Percentiles rank a stretch among this genome's conserved stretches.
phyloP scores from a whole-genome alignment of 1,140 invertebrate genomes.

The Ips nitidus region DNA sequence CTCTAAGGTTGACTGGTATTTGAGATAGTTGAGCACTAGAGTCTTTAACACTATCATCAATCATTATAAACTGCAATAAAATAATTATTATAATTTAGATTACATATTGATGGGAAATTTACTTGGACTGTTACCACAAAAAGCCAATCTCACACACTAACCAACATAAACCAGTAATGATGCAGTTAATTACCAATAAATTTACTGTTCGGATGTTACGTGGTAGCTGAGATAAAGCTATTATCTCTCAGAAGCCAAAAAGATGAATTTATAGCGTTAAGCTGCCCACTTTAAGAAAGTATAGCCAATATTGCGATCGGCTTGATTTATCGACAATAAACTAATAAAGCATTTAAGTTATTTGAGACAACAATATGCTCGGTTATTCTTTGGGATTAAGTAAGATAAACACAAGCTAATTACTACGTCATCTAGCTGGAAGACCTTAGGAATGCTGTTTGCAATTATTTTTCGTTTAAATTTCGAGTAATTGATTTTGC shows the following conservation, averaged over 20 bases:
- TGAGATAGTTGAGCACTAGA: too few relatives aligned
- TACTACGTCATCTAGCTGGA: too few relatives aligned
- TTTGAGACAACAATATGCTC: constrained; percentile 5
- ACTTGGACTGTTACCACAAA: too few relatives aligned
- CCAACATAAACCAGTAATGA: too few relatives aligned
- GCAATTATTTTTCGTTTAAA: too few relatives aligned
- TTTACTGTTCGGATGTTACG: constrained; percentile 1
- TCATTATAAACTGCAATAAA: too few relatives aligned
- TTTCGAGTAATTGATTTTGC: too few relatives aligned
- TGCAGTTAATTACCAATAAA: background rate
- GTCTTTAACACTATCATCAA: too few relatives aligned
- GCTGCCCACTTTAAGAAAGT: background rate
- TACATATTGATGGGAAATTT: too few relatives aligned
- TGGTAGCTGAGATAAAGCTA: constrained; percentile 1
- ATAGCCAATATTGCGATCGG: constrained; percentile 12
- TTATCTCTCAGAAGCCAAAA: constrained; percentile 9
- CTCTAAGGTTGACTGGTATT: background rate
- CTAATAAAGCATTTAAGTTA: constrained; percentile 17
- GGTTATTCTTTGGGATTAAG: constrained; percentile 2
- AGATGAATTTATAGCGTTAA: constrained; percentile 22
- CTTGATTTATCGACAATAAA: constrained; percentile 18
- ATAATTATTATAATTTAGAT: too few relatives aligned
- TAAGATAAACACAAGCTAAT: background rate
- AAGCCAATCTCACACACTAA: too few relatives aligned
- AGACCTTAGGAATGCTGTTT: too few relatives aligned